These are phyloP conservation scores for Protomyctophum bolini DNA, from an alignment of 2,113 vertebrate species.

Conservation along the genomic window DNA sequence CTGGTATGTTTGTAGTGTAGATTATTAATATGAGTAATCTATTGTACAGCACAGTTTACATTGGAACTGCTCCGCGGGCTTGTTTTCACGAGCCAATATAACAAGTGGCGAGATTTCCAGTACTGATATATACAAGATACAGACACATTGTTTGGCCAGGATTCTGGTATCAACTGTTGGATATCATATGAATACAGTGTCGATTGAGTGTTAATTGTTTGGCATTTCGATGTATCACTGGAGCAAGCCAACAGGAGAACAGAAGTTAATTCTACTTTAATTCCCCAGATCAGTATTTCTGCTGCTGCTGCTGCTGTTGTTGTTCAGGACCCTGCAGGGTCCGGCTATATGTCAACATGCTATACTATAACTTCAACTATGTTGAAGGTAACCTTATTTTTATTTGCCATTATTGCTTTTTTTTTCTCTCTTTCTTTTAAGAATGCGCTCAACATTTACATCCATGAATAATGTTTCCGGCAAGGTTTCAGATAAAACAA, in stretches of 20 bases:
- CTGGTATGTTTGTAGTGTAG: slow-evolving; percentile 32
- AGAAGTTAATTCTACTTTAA: slow-evolving; percentile 54
- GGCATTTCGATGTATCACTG: slow-evolving; percentile 66
- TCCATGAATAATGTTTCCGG: slow-evolving; percentile 47
- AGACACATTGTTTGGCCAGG: slow-evolving; percentile 69
- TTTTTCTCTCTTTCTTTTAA: background rate
- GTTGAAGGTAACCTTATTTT: background rate
- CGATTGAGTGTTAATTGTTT: slow-evolving; percentile 72
- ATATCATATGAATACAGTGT: slow-evolving; percentile 67
- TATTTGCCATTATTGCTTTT: background rate
- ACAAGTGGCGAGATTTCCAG: slow-evolving; percentile 66
- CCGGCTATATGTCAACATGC: slow-evolving; percentile 25
- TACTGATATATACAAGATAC: slow-evolving; percentile 59
- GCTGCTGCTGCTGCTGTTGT: slow-evolving; percentile 3
- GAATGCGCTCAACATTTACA: background rate
- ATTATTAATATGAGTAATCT: slow-evolving; percentile 42
- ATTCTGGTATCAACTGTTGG: slow-evolving; percentile 67
- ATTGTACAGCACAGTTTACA: slow-evolving; percentile 42
- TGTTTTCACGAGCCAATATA: slow-evolving; percentile 60
- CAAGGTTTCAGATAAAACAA: slow-evolving; percentile 42
- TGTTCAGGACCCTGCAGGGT: slow-evolving; percentile 48
- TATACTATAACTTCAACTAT: slow-evolving; percentile 1
- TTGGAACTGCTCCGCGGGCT: slow-evolving; percentile 35
- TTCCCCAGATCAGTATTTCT: slow-evolving; percentile 45
- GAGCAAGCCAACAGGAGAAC: slow-evolving; percentile 58